Base-by-base conservation (phyloP, 2,888 invertebrate genomes). In the Endomychus coccineus region DNA sequence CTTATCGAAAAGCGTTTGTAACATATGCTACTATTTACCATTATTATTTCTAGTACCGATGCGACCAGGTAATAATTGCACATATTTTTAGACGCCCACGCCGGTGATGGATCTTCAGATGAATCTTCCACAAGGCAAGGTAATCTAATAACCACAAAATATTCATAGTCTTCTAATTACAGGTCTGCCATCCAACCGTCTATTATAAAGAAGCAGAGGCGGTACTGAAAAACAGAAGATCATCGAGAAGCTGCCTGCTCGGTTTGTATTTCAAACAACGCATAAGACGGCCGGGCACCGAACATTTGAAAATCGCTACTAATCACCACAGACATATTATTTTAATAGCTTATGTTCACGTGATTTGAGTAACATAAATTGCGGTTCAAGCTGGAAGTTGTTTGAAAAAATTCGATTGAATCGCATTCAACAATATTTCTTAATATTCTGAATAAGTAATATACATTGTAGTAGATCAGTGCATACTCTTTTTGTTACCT, bases 121-220 rank as follows among this genome's bases (percentile, higher is more conserved):
- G 24, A 21, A 25, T 33, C 25, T 28, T 22, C 13, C 19, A 27
- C 28, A 33, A 40, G 28, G 28, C 11, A 29, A 27, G 27, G 29
- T 55, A 58, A 56, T 56, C 56, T 54, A 58, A 56, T 56, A 56
- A 56, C 54, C 46, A 53, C 48, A 55, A 58, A 59, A 59, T 59
- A 60, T 60, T 60, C 58, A 60, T 60, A 55, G 56, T 49, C 49
- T 45, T 51, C 52, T 62, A 61, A 62, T 62, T 62, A 61, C 51
- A 56, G 55, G 51, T 48, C 49, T 52, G 55, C 50, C 55, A 56
- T 52, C 52, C 54, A 62, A 62, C 60, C 61, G 56, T 58, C 56
- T 58, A 62, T 62, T 62, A 62, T 62, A 58, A 60, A 62, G 62
- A 60, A 62, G 62, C 62, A 59, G 58, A 55, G 60, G 60, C 61